Evolutionary conservation across 2,797 vertebrate species (phyloP).

Genomic region (Apodemus agrarius): DNA sequence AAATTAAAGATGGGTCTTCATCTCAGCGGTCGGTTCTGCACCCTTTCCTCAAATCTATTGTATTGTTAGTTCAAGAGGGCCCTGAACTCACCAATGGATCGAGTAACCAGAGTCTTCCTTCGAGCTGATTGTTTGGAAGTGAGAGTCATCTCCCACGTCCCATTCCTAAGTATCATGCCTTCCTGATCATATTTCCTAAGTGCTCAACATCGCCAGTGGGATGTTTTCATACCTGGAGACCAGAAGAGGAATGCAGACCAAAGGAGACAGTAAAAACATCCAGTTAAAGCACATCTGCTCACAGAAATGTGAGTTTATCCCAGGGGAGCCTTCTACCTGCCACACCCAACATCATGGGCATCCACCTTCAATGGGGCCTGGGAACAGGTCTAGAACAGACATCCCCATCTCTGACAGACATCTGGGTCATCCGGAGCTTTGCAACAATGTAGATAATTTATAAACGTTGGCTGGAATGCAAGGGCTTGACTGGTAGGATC

Average conservation of each 20-base stretch:
- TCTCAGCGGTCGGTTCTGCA: not conserved
- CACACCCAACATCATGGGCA: not conserved
- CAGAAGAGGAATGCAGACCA: not conserved
- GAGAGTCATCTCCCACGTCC: not conserved
- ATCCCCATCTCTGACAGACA: not conserved
- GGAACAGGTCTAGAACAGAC: not conserved
- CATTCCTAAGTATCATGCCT: not conserved
- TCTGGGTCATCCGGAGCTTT: not conserved
- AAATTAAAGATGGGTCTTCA: not conserved
- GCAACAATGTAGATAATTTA: not conserved
- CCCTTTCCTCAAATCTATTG: not conserved
- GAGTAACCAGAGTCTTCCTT: not conserved
- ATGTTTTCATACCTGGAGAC: not conserved
- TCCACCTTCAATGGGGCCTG: not conserved
- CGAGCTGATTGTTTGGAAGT: not conserved
- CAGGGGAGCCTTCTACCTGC: not conserved
- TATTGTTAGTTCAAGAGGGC: not conserved
- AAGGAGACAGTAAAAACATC: not conserved
- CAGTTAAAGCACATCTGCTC: not conserved
- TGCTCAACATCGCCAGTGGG: not conserved
- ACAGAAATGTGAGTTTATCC: too few relatives aligned
- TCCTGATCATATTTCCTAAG: not conserved
- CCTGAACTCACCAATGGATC: not conserved
- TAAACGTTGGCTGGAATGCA: not conserved
- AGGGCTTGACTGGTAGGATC: slow-evolving; percentile 30